These are phyloP conservation scores for Pseudococcus longispinus DNA, from an alignment of 2,888 invertebrate species.

Conservation along the genomic window DNA sequence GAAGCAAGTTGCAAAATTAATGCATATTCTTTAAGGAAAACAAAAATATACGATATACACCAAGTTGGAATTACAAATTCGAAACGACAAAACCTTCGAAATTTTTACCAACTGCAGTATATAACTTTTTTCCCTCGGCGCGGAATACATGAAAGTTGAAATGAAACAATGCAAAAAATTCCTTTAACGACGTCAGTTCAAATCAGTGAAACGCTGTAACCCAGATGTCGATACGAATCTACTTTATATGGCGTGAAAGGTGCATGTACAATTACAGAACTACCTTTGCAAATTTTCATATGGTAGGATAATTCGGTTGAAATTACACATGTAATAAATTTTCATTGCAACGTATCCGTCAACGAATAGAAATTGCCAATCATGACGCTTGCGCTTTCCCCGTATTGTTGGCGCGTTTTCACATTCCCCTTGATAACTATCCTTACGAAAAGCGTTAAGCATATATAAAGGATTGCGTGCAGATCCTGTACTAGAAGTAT, in stretches of 20 bases:
- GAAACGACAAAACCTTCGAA: neutral
- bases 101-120: conserved; percentile 1
- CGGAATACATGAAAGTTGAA: neutral
- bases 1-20: neutral
- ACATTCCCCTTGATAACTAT: conserved; percentile 39
- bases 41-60: neutral
- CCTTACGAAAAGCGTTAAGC: conserved; percentile 32
- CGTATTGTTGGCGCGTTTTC: conserved; percentile 27
- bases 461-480: conserved; percentile 42
- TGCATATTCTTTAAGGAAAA: neutral
- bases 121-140: conserved; percentile 2
- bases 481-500: conserved; percentile 17
- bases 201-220: neutral
- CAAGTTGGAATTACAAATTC: neutral
- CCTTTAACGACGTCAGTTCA: neutral
- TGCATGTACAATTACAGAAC: conserved; percentile 19
- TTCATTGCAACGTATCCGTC: conserved; percentile 32
- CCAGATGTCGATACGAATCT: conserved; percentile 12
- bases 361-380: conserved; percentile 13
- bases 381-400: conserved; percentile 27
- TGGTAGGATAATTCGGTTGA: conserved; percentile 19
- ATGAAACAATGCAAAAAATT: conserved; percentile 9
- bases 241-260: neutral
- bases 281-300: conserved; percentile 19
- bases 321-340: conserved; percentile 43